A percentile compares a stretch with the other conserved stretches of the same genome.
These are phyloP conservation scores for Patella caerulea DNA, from an alignment of 2,888 invertebrate species.

Conservation along the genomic window DNA sequence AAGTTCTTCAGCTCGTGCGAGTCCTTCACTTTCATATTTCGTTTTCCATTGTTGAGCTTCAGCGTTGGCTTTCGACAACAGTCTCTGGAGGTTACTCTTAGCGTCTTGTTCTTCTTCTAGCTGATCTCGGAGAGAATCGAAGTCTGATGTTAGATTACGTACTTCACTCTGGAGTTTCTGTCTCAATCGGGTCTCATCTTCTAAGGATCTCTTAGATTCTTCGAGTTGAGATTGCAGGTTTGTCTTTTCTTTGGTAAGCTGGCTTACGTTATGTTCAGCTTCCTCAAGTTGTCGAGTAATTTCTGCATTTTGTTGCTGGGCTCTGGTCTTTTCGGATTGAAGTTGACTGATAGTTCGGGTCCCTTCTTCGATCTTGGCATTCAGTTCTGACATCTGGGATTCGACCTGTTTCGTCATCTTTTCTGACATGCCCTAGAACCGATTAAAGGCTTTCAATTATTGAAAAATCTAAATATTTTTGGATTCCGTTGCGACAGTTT, in stretches of 20 bases:
- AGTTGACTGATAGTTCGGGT: conserved; percentile 97
- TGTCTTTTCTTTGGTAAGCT: conserved; percentile 91
- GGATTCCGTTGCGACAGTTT: too few relatives aligned
- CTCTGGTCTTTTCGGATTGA: conserved; percentile 85
- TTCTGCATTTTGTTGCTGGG: conserved; percentile 97
- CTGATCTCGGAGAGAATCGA: conserved; percentile 98
- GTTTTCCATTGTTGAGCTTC: conserved; percentile 97
- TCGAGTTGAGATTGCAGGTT: conserved; percentile 96
- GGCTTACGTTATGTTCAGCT: conserved; percentile 95
- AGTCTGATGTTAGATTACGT: conserved; percentile 98
- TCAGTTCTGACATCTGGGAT: conserved; percentile 93
- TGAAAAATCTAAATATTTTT: too few relatives aligned
- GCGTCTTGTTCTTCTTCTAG: conserved; percentile 98
- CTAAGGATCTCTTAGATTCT: conserved; percentile 96
- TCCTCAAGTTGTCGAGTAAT: conserved; percentile 96
- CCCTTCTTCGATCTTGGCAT: conserved; percentile 95
- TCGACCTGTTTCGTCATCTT: conserved; percentile 75
- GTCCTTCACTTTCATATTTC: conserved; percentile 90
- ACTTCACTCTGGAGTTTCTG: conserved; percentile 79
- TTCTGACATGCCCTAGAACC: conserved; percentile 40
- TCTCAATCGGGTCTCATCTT: conserved; percentile 83
- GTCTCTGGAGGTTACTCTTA: conserved; percentile 98
- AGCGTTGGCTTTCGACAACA: conserved; percentile 97
- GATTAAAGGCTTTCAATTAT: too few relatives aligned
- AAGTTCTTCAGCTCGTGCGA: conserved; percentile 75